Base-by-base conservation (phyloP, 2,797 vertebrate species). In the Leuciscus waleckii region DNA sequence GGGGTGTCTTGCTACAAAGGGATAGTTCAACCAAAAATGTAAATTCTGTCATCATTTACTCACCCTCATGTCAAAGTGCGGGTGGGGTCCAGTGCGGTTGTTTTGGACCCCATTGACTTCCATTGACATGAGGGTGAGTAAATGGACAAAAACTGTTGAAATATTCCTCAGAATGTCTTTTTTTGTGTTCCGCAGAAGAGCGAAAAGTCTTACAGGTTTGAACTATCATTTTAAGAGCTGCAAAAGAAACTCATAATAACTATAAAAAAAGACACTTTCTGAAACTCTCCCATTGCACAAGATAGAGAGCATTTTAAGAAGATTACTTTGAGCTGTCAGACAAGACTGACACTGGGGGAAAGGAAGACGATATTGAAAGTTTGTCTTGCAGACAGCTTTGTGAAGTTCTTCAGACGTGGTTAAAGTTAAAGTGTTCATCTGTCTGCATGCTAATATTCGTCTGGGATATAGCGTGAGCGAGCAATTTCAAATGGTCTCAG, bases 401-500 rank as follows among this genome's bases (percentile, higher is more conserved):
- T 82, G 67, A 84, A 89, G 82, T 90, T 89, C 79, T 90, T 91
- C 91, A 91, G 90, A 90, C 89, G 83, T 88, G 85, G 79, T 80
- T 90, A 65, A 85, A 68, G 86, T 88, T 89, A 74, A 74, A 86
- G 81, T 79, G 86, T 89, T 90, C 87, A 88, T 86, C 88, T 84
- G 83, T 91, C 90, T 89, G 87, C 89, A 91, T 89, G 86, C 86
- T 90, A 89, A 91, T 89, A 84, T 87, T 78, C 86, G 61, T 87
- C 89, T 82, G 88, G 79, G 13, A 65, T 43, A 73, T 51, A 73
- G 29, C 11, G 74, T 32, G 68, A 86, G 32, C n/a, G 85, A 79
- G 61, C 81, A 82, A 85, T 86, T 79, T 78, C 63, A 87, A 87
- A 81, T 63, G 63, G 74, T 86, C 84, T 90, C 58, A 49, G 74